Evolutionary conservation across 1,140 invertebrate genomes (phyloP).

Genomic region (Lepidurus couesii): DNA sequence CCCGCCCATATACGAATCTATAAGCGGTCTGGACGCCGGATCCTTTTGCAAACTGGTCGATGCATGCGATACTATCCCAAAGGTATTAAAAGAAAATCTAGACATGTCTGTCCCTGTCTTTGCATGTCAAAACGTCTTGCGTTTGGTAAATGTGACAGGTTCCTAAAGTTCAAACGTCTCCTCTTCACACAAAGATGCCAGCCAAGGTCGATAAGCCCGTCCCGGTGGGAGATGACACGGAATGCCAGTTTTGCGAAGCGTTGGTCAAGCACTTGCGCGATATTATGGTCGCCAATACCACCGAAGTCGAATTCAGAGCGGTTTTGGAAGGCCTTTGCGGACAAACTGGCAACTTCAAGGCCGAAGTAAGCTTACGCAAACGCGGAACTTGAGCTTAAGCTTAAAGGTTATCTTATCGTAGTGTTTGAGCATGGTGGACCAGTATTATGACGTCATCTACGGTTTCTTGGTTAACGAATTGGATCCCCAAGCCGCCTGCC

Average conservation of each 20-base stretch:
- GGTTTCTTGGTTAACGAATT: slow-evolving; percentile 61
- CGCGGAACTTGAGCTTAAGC: neutral
- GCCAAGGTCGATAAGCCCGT: neutral
- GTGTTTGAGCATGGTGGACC: slow-evolving; percentile 63
- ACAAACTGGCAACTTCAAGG: slow-evolving; percentile 59
- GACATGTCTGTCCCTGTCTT: neutral
- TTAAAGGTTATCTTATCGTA: slow-evolving; percentile 41
- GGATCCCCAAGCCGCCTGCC: slow-evolving; percentile 60
- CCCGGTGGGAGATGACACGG: slow-evolving; percentile 52
- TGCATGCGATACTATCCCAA: neutral
- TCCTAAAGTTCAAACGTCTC: slow-evolving; percentile 15
- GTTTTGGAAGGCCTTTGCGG: slow-evolving; percentile 72
- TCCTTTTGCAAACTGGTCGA: neutral
- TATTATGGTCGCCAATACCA: slow-evolving; percentile 75
- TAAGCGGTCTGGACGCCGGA: neutral
- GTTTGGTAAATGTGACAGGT: neutral
- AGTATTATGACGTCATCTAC: slow-evolving; percentile 71
- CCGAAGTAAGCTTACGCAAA: slow-evolving; percentile 43
- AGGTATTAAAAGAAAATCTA: neutral
- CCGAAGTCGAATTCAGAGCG: slow-evolving; percentile 69
- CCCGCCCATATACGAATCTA: neutral
- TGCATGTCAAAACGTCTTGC: neutral
- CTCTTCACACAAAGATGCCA: neutral
- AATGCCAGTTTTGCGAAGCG: slow-evolving; percentile 78
- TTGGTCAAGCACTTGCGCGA: slow-evolving; percentile 70